phyloP scores from a whole-genome alignment of 2,888 invertebrate species.

The Tenthredo mesomela region DNA sequence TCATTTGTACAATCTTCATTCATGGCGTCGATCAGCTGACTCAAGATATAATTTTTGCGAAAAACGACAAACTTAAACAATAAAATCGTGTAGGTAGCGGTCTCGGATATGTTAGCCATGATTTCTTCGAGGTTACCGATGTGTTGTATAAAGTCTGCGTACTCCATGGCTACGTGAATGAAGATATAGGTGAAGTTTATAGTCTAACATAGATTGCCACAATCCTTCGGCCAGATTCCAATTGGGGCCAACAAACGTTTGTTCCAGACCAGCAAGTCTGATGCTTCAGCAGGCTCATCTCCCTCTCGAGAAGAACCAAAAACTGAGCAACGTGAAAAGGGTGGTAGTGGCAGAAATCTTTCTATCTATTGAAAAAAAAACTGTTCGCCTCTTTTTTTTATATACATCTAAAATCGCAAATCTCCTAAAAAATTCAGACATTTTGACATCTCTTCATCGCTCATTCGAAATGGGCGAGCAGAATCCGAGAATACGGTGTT shows the following conservation, averaged over 20 bases:
- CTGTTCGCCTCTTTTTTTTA: no score
- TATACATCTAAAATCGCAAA: no score
- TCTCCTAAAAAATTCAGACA: no score
- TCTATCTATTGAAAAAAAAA: no score
- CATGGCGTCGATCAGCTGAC: constrained; percentile 26
- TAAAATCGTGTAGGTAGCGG: constrained; percentile 67
- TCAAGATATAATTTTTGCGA: constrained; percentile 46
- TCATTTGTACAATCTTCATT: background rate
- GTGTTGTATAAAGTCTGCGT: background rate
- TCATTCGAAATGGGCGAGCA: no score
- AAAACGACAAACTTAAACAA: constrained; percentile 66
- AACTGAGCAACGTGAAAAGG: no score
- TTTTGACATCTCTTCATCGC: no score
- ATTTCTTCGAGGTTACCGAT: background rate
- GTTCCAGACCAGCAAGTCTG: background rate
- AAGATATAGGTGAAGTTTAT: background rate
- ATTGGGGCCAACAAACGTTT: background rate
- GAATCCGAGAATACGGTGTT: no score
- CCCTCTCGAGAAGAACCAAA: background rate
- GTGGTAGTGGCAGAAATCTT: no score
- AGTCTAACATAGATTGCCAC: background rate
- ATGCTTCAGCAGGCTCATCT: background rate
- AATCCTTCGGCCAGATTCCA: background rate
- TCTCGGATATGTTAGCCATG: constrained; percentile 65
- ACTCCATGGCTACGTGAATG: background rate